Evolutionary conservation across 1,140 invertebrate genomes (phyloP).

Genomic region (Drosophila lacteicornis): DNA sequence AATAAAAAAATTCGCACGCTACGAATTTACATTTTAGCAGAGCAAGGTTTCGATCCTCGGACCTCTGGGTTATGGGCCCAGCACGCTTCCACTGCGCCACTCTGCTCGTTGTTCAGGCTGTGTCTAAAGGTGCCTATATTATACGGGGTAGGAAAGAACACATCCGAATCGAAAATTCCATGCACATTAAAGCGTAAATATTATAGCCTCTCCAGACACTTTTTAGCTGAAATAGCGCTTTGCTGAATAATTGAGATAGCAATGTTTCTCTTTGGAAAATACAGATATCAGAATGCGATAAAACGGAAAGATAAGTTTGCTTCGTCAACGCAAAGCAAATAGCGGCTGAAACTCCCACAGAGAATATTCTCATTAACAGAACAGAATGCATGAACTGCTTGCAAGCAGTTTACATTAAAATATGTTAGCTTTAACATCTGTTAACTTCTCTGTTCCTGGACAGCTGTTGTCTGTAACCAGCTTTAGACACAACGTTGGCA

Average conservation of each 20-base stretch:
- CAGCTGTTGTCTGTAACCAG: not conserved
- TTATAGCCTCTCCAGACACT: too few species aligned
- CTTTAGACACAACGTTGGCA: accelerated
- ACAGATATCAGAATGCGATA: not conserved
- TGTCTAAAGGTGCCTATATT: not conserved
- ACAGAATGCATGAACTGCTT: not conserved
- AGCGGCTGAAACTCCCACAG: not conserved
- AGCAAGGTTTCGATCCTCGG: slow-evolving; percentile 97
- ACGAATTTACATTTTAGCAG: slow-evolving; percentile 88
- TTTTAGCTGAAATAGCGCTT: not conserved
- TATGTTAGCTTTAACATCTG: too few species aligned
- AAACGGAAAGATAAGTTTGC: not conserved
- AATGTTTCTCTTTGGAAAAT: not conserved
- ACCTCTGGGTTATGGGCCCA: slow-evolving; percentile 99
- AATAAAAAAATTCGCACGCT: slow-evolving; percentile 63
- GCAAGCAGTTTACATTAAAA: slow-evolving; percentile 3
- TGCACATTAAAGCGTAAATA: too few species aligned
- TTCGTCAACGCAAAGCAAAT: not conserved
- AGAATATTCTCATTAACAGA: not conserved
- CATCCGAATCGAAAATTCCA: too few species aligned
- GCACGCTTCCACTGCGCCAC: slow-evolving; percentile 99
- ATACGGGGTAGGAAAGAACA: not conserved
- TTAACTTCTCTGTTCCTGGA: too few species aligned
- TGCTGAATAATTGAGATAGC: not conserved
- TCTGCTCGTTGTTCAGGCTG: slow-evolving; percentile 87